A percentile compares a stretch with the other conserved stretches of the same genome.
phyloP scores from a whole-genome alignment of 2,113 vertebrate genomes.

The Telmatochromis sp. region DNA sequence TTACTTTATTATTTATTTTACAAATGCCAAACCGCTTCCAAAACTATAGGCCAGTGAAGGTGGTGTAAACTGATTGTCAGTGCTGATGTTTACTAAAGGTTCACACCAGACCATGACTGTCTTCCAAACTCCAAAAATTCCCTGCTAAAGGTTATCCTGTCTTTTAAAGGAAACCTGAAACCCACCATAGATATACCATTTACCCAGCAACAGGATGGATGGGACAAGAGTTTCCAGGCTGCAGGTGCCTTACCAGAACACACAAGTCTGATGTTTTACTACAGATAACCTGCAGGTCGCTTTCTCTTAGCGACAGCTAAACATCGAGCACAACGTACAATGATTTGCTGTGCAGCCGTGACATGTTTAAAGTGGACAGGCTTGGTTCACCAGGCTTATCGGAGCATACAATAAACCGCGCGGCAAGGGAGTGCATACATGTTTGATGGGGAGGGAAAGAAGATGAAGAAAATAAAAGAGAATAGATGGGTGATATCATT shows the following conservation, averaged over 20 bases:
- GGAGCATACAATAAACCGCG: neutral
- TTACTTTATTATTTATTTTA: neutral
- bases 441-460: neutral
- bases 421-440: neutral
- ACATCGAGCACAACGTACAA: neutral
- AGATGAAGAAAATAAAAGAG: neutral
- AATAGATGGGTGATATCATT: neutral
- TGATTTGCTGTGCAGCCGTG: neutral
- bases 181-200: constrained; percentile 55
- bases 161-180: constrained; percentile 36
- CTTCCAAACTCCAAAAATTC: constrained; percentile 14
- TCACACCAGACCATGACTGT: neutral
- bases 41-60: neutral
- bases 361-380: neutral
- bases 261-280: neutral
- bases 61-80: neutral
- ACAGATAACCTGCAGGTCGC: neutral
- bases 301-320: neutral
- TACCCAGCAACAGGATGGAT: constrained; percentile 50
- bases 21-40: neutral
- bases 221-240: constrained; percentile 8
- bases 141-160: neutral
- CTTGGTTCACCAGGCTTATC: neutral
- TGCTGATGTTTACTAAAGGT: neutral
- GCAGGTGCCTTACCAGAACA: constrained; percentile 10